Evolutionary conservation across 2,797 vertebrate genomes (phyloP).

Genomic region (Chrysocyon brachyurus): DNA sequence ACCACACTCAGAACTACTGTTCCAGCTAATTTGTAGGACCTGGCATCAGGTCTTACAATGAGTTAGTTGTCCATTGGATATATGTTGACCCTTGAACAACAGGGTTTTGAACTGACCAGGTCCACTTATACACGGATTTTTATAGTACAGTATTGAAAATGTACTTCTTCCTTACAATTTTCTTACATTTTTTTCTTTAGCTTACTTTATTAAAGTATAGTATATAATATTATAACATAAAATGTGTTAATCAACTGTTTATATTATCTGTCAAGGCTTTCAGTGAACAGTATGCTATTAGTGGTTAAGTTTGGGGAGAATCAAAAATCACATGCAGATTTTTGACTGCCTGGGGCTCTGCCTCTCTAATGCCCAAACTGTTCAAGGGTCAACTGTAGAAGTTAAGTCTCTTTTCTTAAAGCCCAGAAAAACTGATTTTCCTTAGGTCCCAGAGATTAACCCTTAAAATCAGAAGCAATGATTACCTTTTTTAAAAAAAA

Average conservation of each 20-base stretch:
- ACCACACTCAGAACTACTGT: neutral
- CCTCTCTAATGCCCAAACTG: neutral
- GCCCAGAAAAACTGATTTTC: conserved; percentile 1
- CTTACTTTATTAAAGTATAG: neutral
- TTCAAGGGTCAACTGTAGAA: neutral
- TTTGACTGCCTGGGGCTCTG: neutral
- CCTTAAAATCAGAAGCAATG: conserved; percentile 25
- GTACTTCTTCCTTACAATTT: neutral
- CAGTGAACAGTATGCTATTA: neutral
- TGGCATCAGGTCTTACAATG: neutral
- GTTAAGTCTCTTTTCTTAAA: conserved; percentile 20
- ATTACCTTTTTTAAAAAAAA: conserved; percentile 5
- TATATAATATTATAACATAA: neutral
- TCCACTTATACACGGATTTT: neutral
- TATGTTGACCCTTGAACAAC: neutral
- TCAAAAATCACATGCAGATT: neutral
- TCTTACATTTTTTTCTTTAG: neutral
- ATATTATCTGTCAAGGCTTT: neutral
- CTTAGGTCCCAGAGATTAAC: neutral
- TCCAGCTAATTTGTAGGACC: neutral
- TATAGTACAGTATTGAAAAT: neutral
- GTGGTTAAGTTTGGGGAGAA: neutral
- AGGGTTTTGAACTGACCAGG: neutral
- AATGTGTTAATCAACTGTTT: neutral
- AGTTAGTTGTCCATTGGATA: neutral